Conservation (phyloP, 2,888 invertebrate species). For the Drosophila nigricruria region DNA sequence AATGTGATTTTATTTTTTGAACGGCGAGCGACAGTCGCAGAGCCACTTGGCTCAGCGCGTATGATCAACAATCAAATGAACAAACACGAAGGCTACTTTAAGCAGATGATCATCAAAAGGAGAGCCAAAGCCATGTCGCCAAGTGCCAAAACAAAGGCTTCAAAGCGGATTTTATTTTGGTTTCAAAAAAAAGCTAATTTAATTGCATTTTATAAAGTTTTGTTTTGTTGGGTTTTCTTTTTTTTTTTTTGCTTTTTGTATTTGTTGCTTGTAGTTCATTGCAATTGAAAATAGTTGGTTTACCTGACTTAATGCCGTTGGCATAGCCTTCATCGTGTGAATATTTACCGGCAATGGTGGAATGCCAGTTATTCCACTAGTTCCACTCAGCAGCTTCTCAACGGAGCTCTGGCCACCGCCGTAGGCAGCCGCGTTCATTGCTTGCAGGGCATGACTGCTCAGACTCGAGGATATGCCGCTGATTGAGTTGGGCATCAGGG, state of each 20-base stretch:
- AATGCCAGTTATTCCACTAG: constrained; percentile 85
- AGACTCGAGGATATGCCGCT: constrained; percentile 88
- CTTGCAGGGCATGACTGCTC: constrained; percentile 88
- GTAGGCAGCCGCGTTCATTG: constrained; percentile 86
- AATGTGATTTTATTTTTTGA: constrained; percentile 56
- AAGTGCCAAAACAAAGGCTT: constrained; percentile 40
- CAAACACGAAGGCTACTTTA: constrained; percentile 49
- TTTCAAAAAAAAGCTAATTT: constrained; percentile 39
- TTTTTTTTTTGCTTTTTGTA: constrained; percentile 27
- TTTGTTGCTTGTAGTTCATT: constrained; percentile 70
- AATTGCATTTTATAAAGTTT: constrained; percentile 33
- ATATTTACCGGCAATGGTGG: constrained; percentile 85
- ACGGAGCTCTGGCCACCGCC: constrained; percentile 84
- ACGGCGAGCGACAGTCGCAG: constrained; percentile 39
- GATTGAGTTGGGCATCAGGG: constrained; percentile 83
- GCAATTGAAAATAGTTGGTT: constrained; percentile 82
- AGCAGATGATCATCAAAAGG: constrained; percentile 46
- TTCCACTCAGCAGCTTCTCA: constrained; percentile 86
- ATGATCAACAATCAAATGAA: constrained; percentile 43
- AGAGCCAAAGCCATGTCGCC: constrained; percentile 48
- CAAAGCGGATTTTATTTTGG: constrained; percentile 38
- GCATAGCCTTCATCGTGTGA: constrained; percentile 86
- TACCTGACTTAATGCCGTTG: constrained; percentile 86
- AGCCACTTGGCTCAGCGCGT: constrained; percentile 27
- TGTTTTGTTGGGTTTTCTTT: constrained; percentile 32